Conservation (phyloP, 2,797 vertebrate genomes). For the Acanthis flammea region DNA sequence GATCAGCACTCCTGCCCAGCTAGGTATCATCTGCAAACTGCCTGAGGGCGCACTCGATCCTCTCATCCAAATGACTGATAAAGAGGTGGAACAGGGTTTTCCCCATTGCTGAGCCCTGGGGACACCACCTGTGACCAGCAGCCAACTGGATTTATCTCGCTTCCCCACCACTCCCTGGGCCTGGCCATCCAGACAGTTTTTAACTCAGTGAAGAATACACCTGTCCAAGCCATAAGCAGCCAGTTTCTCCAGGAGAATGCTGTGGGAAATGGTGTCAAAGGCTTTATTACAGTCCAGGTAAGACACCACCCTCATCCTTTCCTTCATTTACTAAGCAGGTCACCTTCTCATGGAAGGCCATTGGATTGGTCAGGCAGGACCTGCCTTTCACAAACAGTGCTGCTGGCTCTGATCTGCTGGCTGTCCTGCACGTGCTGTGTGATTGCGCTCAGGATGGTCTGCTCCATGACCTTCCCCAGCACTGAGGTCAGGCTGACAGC, state of each 20-base stretch:
- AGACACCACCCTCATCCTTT: neutral
- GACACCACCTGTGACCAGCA: neutral
- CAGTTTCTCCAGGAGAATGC: neutral
- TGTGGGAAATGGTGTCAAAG: neutral
- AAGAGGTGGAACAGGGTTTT: neutral
- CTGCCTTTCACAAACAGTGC: neutral
- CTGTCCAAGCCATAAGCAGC: neutral
- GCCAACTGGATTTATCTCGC: neutral
- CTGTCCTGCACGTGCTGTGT: neutral
- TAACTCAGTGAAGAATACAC: neutral
- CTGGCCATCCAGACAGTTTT: neutral
- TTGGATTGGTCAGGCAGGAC: neutral
- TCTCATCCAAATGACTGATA: neutral
- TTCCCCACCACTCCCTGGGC: neutral
- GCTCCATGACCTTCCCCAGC: neutral
- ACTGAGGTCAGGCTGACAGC: neutral
- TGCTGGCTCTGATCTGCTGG: neutral
- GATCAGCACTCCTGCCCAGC: neutral
- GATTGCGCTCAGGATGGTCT: neutral
- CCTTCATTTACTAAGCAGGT: neutral
- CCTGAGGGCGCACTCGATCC: accelerated
- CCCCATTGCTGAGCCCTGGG: neutral
- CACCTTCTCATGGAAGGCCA: neutral
- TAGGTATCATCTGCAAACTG: neutral
- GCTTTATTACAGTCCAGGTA: neutral